These are phyloP conservation scores for Temnopleurus reevesii DNA, from an alignment of 53 echinoderm and acorn worm species.

Conservation along the genomic window DNA sequence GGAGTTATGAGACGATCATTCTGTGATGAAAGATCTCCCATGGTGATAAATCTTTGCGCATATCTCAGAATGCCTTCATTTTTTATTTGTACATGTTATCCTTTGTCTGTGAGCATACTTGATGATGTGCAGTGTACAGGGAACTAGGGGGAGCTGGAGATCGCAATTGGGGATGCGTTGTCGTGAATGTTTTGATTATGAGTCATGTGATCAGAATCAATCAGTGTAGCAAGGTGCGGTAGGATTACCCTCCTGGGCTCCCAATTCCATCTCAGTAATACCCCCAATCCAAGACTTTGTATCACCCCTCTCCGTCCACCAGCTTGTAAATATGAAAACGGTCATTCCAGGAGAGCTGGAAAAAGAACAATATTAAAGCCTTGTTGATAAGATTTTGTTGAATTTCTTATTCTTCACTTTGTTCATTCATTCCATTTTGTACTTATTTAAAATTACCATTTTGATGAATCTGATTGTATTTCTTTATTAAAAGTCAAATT, in stretches of 20 bases:
- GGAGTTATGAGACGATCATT: background rate
- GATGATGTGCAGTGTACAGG: too few species aligned
- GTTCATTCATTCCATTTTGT: too few species aligned
- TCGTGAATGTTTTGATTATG: slow-evolving; percentile 37
- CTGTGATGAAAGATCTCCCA: background rate
- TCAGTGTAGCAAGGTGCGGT: slow-evolving; percentile 33
- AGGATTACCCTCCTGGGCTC: slow-evolving; percentile 6
- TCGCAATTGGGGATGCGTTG: background rate
- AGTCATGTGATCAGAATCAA: slow-evolving; percentile 51
- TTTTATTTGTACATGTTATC: background rate
- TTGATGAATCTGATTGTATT: too few species aligned
- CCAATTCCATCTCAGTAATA: slow-evolving; percentile 41
- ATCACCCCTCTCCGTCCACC: background rate
- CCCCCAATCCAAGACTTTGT: slow-evolving; percentile 34
- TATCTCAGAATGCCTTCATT: background rate
- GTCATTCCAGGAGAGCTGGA: too few species aligned
- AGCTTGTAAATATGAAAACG: background rate
- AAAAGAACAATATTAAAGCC: too few species aligned
- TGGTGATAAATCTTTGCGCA: background rate
- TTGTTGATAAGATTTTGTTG: too few species aligned
- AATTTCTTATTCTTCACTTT: too few species aligned
- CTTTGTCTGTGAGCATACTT: background rate
- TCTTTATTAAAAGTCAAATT: too few species aligned
- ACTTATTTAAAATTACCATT: too few species aligned
- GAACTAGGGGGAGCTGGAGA: background rate